Percentiles rank a stretch among this genome's conserved stretches.
phyloP scores from a whole-genome alignment of 2,888 invertebrate genomes.

The Linyphia triangularis region DNA sequence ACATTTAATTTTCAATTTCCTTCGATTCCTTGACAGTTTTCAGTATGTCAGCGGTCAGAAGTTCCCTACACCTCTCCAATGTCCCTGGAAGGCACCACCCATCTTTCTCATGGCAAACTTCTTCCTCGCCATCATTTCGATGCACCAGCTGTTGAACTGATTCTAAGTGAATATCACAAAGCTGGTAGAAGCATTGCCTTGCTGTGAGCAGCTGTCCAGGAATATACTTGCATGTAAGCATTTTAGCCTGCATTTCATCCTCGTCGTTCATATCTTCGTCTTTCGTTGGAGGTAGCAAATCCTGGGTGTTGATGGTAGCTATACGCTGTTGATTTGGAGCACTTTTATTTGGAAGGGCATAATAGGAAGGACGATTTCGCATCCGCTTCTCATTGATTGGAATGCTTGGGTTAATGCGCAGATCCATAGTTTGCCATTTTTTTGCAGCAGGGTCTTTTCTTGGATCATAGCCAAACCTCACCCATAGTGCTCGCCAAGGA shows the following conservation, averaged over 20 bases:
- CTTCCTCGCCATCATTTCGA: slow-evolving; percentile 79
- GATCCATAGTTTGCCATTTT: slow-evolving; percentile 93
- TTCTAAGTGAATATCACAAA: slow-evolving; percentile 88
- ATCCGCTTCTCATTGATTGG: slow-evolving; percentile 52
- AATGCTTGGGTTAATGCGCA: slow-evolving; percentile 79
- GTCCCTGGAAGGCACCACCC: slow-evolving; percentile 84
- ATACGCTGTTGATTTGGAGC: slow-evolving; percentile 78
- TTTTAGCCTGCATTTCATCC: slow-evolving; percentile 78
- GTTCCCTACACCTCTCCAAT: slow-evolving; percentile 69
- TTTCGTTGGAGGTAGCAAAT: slow-evolving; percentile 14
- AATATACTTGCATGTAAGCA: slow-evolving; percentile 62
- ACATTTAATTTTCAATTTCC: slow-evolving; percentile 4
- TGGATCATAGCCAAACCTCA: slow-evolving; percentile 92
- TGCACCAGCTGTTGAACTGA: slow-evolving; percentile 87
- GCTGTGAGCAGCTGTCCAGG: slow-evolving; percentile 89
- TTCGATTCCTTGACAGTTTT: slow-evolving; percentile 55
- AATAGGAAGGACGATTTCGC: slow-evolving; percentile 17
- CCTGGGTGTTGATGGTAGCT: slow-evolving; percentile 77
- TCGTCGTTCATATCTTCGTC: slow-evolving; percentile 75
- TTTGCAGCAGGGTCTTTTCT: slow-evolving; percentile 88
- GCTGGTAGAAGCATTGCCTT: slow-evolving; percentile 93
- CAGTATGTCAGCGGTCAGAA: slow-evolving; percentile 46
- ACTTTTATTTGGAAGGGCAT: slow-evolving; percentile 80
- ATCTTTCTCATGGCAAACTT: slow-evolving; percentile 87
- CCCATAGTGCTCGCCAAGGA: slow-evolving; percentile 96